phyloP scores from a whole-genome alignment of 2,797 vertebrate species.

The Onychomys leucogaster region DNA sequence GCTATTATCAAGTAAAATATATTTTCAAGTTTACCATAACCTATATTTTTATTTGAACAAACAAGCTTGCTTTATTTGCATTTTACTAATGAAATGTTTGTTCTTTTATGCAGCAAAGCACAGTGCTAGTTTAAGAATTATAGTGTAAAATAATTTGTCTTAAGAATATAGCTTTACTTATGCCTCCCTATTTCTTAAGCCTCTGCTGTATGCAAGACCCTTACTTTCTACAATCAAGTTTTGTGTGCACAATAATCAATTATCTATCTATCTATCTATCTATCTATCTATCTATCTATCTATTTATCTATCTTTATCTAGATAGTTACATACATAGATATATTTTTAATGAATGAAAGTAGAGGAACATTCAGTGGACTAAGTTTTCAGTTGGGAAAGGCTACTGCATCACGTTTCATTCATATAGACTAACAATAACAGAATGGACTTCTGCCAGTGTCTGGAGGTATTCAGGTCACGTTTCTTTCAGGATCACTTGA shows the following conservation, averaged over 20 bases:
- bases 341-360: background rate
- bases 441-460: background rate
- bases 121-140: slow-evolving; percentile 30
- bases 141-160: background rate
- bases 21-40: background rate
- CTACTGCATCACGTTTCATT: background rate
- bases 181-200: background rate
- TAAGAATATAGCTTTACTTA: background rate
- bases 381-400: slow-evolving; percentile 12
- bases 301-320: background rate
- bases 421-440: background rate
- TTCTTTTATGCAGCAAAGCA: background rate
- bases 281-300: no score
- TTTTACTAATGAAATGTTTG: slow-evolving; percentile 51
- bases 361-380: background rate
- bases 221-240: slow-evolving; percentile 10
- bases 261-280: no score
- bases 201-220: background rate
- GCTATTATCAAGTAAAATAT: background rate
- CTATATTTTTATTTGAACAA: slow-evolving; percentile 11
- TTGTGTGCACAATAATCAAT: background rate
- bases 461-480: slow-evolving; percentile 65
- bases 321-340: background rate
- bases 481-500: slow-evolving; percentile 61
- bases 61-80: slow-evolving; percentile 13